Conservation (phyloP, 2,797 vertebrate species). For the Pseudochirops cupreus region DNA sequence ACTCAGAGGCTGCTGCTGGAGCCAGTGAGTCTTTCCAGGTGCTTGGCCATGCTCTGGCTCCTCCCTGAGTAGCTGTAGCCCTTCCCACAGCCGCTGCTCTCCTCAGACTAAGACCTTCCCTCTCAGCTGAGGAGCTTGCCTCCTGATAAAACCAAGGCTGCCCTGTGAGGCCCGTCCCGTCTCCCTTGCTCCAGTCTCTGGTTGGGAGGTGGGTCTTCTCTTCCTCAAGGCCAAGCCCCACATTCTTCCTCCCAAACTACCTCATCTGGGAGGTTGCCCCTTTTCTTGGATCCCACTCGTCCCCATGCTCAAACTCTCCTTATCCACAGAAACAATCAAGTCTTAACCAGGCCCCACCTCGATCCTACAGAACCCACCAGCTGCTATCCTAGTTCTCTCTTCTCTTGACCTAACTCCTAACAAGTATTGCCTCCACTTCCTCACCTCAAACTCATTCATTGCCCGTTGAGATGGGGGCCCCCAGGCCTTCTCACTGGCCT, state of each 20-base stretch:
- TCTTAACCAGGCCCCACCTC: neutral
- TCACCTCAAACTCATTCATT: neutral
- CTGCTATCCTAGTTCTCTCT: neutral
- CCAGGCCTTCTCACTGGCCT: neutral
- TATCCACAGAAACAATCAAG: neutral
- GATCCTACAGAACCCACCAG: neutral
- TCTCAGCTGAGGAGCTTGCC: neutral
- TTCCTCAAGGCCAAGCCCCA: neutral
- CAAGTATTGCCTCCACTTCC: neutral
- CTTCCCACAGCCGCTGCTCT: neutral
- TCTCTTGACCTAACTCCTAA: neutral
- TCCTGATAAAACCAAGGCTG: neutral
- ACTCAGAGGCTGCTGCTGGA: neutral
- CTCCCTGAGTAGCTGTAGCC: neutral
- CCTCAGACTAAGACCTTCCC: neutral
- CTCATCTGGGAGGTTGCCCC: neutral
- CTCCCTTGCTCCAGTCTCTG: neutral
- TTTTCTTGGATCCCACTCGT: neutral
- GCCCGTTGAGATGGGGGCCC: neutral
- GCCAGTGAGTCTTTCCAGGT: neutral
- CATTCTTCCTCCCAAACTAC: neutral
- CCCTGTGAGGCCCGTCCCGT: too few species aligned
- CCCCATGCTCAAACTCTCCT: neutral
- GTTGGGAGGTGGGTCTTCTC: too few species aligned
- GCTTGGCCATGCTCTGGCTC: neutral